Percentiles rank a stretch among this genome's conserved stretches.
Evolutionary conservation across 2,113 vertebrate species (phyloP).

Genomic region (Nymphicus hollandicus): DNA sequence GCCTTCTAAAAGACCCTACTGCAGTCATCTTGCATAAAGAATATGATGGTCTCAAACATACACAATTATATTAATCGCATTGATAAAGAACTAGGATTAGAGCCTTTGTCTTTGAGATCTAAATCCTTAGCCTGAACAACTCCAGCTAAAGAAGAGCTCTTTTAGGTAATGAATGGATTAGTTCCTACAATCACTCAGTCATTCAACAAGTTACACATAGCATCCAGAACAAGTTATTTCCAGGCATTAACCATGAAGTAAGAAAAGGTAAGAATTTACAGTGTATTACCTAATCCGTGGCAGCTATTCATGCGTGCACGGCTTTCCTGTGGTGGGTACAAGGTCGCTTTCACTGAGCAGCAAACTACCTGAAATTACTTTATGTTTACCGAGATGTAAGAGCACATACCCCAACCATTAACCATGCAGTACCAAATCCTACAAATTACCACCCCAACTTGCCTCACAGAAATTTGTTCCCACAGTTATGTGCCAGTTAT

Average conservation of each 20-base stretch:
- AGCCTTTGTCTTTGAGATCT: not conserved
- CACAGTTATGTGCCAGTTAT: not conserved
- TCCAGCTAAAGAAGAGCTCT: not conserved
- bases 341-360: not conserved
- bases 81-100: not conserved
- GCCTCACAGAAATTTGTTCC: not conserved
- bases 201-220: not conserved
- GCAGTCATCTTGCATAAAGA: not conserved
- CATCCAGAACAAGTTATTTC: constrained; percentile 9
- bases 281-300: not conserved
- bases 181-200: not conserved
- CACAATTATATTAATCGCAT: not conserved
- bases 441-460: not conserved
- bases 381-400: not conserved
- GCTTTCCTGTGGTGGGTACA: not conserved
- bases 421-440: not conserved
- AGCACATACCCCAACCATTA: not conserved
- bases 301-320: not conserved
- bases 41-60: not conserved
- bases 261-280: not conserved
- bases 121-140: not conserved
- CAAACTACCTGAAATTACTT: not conserved
- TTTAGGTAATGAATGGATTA: not conserved
- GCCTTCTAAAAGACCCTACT: not conserved
- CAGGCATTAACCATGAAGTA: not conserved